Base-by-base conservation (phyloP, 1,140 invertebrate genomes). In the Zaprionus ornatus region DNA sequence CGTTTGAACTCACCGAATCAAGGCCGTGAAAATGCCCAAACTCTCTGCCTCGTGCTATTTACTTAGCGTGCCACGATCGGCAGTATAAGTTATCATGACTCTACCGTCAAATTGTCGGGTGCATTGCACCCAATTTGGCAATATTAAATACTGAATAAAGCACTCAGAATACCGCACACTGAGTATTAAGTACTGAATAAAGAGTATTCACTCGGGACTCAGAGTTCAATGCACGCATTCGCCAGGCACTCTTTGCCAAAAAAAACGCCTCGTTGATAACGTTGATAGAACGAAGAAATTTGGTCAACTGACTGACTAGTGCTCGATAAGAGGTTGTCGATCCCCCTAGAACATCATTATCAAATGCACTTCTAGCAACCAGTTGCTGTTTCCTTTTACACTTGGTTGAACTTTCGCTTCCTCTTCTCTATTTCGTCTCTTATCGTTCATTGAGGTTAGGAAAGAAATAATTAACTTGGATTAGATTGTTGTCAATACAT, bases 31-130 rank as follows among this genome's bases (percentile, higher is more conserved):
- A 45, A 48, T 29, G 1, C 25, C 37, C 21, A 66, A 66, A 35
- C 23, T 15, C 23, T 56, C 9, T 17, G 21, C 9, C 59, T 48
- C 59, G 40, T 61, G 52, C 35, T 65, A 42, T 54, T 74, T 70
- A 64, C 59, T 70, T 70, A 75, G 67, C 67, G 60, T 64, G 73
- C 61, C 73, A 75, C 67, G 67, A 64, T 75, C 59, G 62, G 48
- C 40, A 45, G 40, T 9, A 32, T 40, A 40, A 63, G 66, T 74
- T 70, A 75, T 75, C 71, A 50, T 68, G 55, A 66, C 40, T 66
- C 37, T n/a, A 64, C 54, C 54, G 55, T 54, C 57, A 65, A 64
- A 56, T 40, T 50, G 13, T 17, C n/a, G 66, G 27, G 73, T 75
- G 54, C 67, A 71, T 59, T 75, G 73, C 67, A 70, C 73, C 40